phyloP scores from a whole-genome alignment of 2,113 vertebrate species.

The Agelaius phoeniceus region DNA sequence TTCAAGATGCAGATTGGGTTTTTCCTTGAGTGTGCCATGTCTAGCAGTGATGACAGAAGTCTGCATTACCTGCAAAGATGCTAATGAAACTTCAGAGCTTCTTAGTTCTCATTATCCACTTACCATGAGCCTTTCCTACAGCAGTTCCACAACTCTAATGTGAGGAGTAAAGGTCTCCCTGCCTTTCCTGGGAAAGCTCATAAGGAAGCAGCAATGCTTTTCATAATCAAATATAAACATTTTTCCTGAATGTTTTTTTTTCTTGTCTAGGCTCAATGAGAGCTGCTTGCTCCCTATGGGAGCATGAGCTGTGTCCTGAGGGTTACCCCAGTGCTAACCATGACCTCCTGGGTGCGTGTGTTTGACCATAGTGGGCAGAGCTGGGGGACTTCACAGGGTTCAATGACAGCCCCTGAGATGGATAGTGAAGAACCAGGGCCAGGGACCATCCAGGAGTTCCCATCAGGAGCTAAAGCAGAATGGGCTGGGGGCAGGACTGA shows the following conservation, averaged over 20 bases:
- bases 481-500: neutral
- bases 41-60: neutral
- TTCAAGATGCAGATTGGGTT: neutral
- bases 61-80: neutral
- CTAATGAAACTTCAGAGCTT: neutral
- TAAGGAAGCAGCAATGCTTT: neutral
- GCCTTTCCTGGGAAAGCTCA: neutral
- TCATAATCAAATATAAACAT: neutral
- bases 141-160: neutral
- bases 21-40: neutral
- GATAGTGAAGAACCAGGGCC: neutral
- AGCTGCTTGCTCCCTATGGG: neutral
- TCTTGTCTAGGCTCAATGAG: neutral
- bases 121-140: neutral
- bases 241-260: neutral
- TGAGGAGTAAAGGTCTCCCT: neutral
- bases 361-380: neutral
- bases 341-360: neutral
- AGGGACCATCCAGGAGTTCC: neutral
- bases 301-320: neutral
- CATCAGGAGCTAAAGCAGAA: neutral
- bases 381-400: neutral
- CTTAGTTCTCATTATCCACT: neutral
- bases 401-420: neutral
- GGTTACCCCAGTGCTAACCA: too few relatives aligned